These are phyloP conservation scores for Stenurella melanura DNA, from an alignment of 2,888 invertebrate species.

Conservation along the genomic window DNA sequence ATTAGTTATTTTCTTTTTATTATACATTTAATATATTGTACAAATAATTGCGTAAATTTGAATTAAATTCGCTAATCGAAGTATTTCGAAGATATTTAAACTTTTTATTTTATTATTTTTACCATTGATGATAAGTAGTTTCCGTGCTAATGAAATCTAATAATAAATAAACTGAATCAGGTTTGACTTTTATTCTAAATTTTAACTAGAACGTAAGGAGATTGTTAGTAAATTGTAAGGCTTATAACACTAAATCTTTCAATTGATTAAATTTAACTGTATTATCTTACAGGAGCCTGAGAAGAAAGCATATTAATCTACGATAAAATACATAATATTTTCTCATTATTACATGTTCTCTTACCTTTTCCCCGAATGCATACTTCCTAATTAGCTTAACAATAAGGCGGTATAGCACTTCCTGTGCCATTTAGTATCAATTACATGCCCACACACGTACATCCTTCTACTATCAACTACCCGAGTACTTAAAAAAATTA, in stretches of 20 bases:
- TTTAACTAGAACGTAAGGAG: neutral
- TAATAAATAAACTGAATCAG: neutral
- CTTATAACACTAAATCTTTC: neutral
- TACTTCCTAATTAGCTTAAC: neutral
- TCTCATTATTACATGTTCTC: neutral
- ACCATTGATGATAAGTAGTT: too few relatives aligned
- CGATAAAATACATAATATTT: neutral
- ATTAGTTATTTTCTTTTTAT: too few relatives aligned
- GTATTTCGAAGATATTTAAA: too few relatives aligned
- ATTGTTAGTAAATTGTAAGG: too few relatives aligned
- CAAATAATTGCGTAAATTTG: too few relatives aligned
- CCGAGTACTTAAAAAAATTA: conserved; percentile 31
- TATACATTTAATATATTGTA: too few relatives aligned
- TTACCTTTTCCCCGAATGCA: neutral
- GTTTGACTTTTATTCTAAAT: neutral
- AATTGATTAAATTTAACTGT: neutral
- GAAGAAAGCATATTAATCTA: neutral
- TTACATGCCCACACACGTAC: conserved; percentile 52
- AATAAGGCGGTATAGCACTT: neutral
- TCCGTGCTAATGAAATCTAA: too few relatives aligned
- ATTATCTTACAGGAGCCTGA: neutral
- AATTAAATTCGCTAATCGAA: too few relatives aligned
- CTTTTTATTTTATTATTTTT: too few relatives aligned
- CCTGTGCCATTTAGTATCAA: conserved; percentile 36
- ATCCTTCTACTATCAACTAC: conserved; percentile 40